These are phyloP conservation scores for Caenorhabditis drosophilae DNA, from an alignment of 2,888 invertebrate genomes.

Conservation along the genomic window DNA sequence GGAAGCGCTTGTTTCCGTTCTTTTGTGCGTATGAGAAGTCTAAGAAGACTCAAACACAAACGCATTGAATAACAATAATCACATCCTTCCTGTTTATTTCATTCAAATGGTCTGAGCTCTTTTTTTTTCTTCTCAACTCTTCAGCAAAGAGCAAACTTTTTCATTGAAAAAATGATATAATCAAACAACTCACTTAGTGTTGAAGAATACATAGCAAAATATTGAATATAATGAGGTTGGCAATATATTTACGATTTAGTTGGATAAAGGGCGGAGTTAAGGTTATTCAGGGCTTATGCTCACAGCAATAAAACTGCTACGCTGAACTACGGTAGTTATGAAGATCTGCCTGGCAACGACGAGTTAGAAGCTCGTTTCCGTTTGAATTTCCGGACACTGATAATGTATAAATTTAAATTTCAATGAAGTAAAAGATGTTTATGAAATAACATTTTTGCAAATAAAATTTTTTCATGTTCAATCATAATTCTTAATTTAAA, in stretches of 20 bases:
- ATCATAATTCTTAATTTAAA: too few relatives aligned
- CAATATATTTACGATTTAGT: too few relatives aligned
- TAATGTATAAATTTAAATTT: not conserved
- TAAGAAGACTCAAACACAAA: constrained; percentile 12
- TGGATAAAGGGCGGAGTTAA: constrained; percentile 6
- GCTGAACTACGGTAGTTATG: constrained; percentile 19
- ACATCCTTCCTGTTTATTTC: constrained; percentile 14
- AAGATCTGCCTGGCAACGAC: not conserved
- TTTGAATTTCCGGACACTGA: constrained; percentile 26
- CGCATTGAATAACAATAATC: constrained; percentile 33
- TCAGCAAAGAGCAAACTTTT: not conserved
- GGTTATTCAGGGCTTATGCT: too few relatives aligned
- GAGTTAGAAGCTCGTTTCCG: constrained; percentile 22
- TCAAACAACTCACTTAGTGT: constrained; percentile 38
- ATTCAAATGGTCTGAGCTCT: too few relatives aligned
- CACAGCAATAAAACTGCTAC: too few relatives aligned
- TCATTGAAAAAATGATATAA: constrained; percentile 8
- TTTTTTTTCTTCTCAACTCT: too few relatives aligned
- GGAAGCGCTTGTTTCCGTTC: constrained; percentile 55
- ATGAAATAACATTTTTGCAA: too few relatives aligned
- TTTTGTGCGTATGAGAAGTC: constrained; percentile 23
- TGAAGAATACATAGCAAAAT: constrained; percentile 28
- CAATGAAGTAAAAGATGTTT: too few relatives aligned
- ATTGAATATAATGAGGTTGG: not conserved
- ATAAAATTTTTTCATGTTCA: too few relatives aligned